These are phyloP conservation scores for Pseudorectes ferrugineus DNA, from an alignment of 2,113 vertebrate species.

Conservation along the genomic window DNA sequence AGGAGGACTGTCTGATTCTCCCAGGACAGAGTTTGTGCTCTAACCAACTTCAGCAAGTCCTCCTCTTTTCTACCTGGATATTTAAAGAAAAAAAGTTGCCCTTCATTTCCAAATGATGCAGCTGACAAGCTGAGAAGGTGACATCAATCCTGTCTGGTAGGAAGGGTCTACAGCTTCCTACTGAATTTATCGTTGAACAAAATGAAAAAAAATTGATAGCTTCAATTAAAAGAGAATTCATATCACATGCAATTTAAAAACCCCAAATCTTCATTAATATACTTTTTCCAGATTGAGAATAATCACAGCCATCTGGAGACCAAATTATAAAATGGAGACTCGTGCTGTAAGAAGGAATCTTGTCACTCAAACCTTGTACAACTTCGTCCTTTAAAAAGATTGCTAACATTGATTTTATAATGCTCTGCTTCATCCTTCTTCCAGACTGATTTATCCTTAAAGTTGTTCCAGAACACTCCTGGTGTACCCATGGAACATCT, in stretches of 20 bases:
- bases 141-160: not conserved
- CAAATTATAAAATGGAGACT: conserved; percentile 18
- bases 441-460: not conserved
- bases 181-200: not conserved
- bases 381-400: not conserved
- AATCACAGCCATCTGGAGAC: conserved; percentile 44
- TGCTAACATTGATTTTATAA: not conserved
- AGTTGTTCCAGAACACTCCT: not conserved
- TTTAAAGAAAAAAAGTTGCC: not conserved
- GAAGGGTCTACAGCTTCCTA: not conserved
- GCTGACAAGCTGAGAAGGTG: not conserved
- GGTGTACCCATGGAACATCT: not conserved
- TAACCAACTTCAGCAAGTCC: not conserved
- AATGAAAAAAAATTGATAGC: not conserved
- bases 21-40: not conserved
- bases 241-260: not conserved
- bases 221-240: conserved; percentile 5
- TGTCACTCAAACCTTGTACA: conserved; percentile 17
- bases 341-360: conserved; percentile 15
- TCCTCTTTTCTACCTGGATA: not conserved
- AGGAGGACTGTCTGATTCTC: not conserved
- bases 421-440: not conserved
- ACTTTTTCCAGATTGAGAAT: conserved; percentile 42
- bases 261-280: conserved; percentile 6
- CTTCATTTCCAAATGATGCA: not conserved